Evolutionary conservation across 2,113 vertebrate genomes (phyloP).

Genomic region (Trachemys scripta): DNA sequence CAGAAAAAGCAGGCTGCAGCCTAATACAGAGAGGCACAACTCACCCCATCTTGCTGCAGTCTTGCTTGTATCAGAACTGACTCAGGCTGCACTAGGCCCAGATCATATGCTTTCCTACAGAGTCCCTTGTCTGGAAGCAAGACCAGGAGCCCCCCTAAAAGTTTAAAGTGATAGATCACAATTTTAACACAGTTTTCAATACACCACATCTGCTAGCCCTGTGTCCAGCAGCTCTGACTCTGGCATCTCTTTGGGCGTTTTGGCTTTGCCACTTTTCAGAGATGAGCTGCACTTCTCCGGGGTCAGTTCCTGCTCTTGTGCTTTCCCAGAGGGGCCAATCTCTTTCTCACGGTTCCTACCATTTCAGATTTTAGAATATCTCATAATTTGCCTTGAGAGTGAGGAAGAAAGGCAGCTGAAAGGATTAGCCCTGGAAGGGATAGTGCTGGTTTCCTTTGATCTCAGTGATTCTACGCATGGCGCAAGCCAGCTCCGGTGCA

Average conservation of each 20-base stretch:
- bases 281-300: background rate
- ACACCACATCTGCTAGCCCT: background rate
- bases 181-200: background rate
- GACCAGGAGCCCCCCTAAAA: background rate
- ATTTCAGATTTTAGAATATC: conserved; percentile 75
- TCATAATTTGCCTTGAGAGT: conserved; percentile 67
- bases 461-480: conserved; percentile 34
- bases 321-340: conserved; percentile 13
- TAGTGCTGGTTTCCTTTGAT: conserved; percentile 65
- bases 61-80: background rate
- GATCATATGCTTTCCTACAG: background rate
- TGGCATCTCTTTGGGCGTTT: background rate
- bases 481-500: conserved; percentile 49
- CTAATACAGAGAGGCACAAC: background rate
- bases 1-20: background rate
- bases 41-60: background rate
- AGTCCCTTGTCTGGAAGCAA: background rate
- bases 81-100: background rate
- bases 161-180: background rate
- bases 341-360: conserved; percentile 32
- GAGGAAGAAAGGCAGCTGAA: conserved; percentile 26
- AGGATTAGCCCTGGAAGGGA: conserved; percentile 29
- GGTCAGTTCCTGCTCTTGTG: background rate
- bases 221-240: background rate
- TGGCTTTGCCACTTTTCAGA: background rate